Conservation (phyloP, 2,888 invertebrate species). For the Tolmerus cingulatus region DNA sequence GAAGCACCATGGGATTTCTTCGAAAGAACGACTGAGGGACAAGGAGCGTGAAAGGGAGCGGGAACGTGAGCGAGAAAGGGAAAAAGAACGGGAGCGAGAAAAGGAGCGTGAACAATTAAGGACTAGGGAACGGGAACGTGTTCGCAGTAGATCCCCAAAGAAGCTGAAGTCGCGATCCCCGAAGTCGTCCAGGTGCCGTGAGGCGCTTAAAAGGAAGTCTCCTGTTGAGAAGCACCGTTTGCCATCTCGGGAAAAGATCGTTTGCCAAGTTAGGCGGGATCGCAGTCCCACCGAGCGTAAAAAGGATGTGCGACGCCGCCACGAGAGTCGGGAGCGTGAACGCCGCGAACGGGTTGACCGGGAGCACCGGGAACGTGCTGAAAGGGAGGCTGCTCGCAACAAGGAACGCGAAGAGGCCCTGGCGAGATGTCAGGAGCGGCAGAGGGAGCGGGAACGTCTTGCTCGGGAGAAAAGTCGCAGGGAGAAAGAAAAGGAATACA, state of each 20-base stretch:
- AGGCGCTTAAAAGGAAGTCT: slow-evolving; percentile 61
- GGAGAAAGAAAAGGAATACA: slow-evolving; percentile 64
- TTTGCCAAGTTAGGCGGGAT: slow-evolving; percentile 60
- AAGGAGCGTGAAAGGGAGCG: slow-evolving; percentile 62
- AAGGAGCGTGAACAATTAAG: slow-evolving; percentile 64
- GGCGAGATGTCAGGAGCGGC: slow-evolving; percentile 72
- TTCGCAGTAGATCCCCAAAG: slow-evolving; percentile 65
- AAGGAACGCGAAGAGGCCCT: slow-evolving; percentile 72
- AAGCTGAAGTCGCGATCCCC: slow-evolving; percentile 67
- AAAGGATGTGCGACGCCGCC: slow-evolving; percentile 54
- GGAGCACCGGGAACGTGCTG: slow-evolving; percentile 62
- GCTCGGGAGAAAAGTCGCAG: slow-evolving; percentile 64
- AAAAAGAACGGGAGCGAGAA: slow-evolving; percentile 65
- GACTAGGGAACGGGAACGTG: slow-evolving; percentile 64
- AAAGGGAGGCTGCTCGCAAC: slow-evolving; percentile 68
- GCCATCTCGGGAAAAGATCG: slow-evolving; percentile 61
- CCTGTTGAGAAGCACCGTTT: slow-evolving; percentile 56
- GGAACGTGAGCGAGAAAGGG: slow-evolving; percentile 65
- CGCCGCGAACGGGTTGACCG: slow-evolving; percentile 59
- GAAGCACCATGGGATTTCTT: slow-evolving; percentile 57
- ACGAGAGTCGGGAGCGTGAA: slow-evolving; percentile 68
- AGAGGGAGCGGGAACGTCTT: slow-evolving; percentile 66
- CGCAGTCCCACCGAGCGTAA: slow-evolving; percentile 54
- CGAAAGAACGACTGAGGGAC: slow-evolving; percentile 57
- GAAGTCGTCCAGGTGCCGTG: slow-evolving; percentile 65